Percentiles rank a stretch among this genome's conserved stretches.
Conservation (phyloP, 2,797 vertebrate genomes). For the Cirrhinus mrigala region DNA sequence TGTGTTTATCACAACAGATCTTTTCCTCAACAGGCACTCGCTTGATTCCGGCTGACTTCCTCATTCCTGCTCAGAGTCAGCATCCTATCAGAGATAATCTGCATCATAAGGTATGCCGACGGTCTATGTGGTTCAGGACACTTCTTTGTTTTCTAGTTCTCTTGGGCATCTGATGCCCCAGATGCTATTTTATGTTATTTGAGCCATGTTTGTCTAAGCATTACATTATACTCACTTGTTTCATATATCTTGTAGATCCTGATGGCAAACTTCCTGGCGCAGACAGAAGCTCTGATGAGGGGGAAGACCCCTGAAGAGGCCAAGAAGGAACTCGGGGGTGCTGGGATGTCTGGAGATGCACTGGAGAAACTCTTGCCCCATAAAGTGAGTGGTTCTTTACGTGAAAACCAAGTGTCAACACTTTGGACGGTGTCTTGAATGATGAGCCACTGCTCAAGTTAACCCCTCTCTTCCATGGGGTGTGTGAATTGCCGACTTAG, state of each 20-base stretch:
- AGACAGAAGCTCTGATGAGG: slow-evolving; percentile 97
- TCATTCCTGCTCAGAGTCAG: slow-evolving; percentile 93
- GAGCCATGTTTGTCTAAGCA: neutral
- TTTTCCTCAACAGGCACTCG: slow-evolving; percentile 85
- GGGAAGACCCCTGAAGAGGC: slow-evolving; percentile 93
- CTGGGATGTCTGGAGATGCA: slow-evolving; percentile 83
- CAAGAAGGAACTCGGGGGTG: slow-evolving; percentile 87
- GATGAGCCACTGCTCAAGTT: no score
- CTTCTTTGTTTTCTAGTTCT: neutral
- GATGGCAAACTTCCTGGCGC: slow-evolving; percentile 94
- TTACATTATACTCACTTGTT: neutral
- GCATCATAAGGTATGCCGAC: slow-evolving; percentile 89
- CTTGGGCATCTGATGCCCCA: neutral
- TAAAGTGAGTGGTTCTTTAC: slow-evolving; percentile 80
- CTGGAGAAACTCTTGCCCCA: slow-evolving; percentile 93
- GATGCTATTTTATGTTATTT: neutral
- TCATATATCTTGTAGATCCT: slow-evolving; percentile 82
- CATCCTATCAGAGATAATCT: slow-evolving; percentile 91
- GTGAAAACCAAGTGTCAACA: neutral
- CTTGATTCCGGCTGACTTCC: slow-evolving; percentile 94
- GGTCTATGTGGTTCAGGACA: neutral
- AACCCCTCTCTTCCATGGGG: no score
- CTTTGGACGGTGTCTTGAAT: neutral
- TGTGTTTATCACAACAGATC: neutral
- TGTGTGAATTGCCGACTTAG: no score